phyloP scores from a whole-genome alignment of 2,888 invertebrate species.

The Polydrusus tereticollis region DNA sequence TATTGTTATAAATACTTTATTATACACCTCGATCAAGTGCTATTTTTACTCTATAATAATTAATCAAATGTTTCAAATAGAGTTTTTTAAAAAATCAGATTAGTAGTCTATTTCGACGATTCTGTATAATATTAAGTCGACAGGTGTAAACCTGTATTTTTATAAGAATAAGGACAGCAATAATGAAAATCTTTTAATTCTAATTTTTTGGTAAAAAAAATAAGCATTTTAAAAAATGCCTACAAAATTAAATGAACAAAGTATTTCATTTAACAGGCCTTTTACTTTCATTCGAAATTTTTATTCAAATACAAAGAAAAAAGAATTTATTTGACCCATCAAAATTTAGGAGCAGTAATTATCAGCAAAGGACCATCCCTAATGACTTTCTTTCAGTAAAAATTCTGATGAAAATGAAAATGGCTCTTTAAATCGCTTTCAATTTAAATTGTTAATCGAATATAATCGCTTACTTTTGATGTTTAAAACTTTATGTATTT shows the following conservation, averaged over 20 bases:
- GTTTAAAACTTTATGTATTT: background rate
- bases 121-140: too few species aligned
- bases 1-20: too few species aligned
- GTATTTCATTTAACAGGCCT: background rate
- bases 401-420: constrained; percentile 28
- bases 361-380: constrained; percentile 34
- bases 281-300: constrained; percentile 12
- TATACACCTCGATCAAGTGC: too few species aligned
- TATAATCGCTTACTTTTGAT: constrained; percentile 15
- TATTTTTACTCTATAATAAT: too few species aligned
- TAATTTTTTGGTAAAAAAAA: too few species aligned
- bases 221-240: background rate
- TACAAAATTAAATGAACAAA: background rate
- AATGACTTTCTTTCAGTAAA: constrained; percentile 37
- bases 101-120: too few species aligned
- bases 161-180: too few species aligned
- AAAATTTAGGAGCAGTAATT: constrained; percentile 25
- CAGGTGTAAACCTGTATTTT: too few species aligned
- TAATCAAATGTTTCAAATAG: too few species aligned
- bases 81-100: too few species aligned
- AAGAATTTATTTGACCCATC: constrained; percentile 29
- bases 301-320: constrained; percentile 26
- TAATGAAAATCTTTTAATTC: too few species aligned
- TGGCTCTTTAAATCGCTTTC: background rate
- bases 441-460: constrained; percentile 20